These are phyloP conservation scores for Nicator chloris DNA, from an alignment of 2,113 vertebrate genomes.

Conservation along the genomic window DNA sequence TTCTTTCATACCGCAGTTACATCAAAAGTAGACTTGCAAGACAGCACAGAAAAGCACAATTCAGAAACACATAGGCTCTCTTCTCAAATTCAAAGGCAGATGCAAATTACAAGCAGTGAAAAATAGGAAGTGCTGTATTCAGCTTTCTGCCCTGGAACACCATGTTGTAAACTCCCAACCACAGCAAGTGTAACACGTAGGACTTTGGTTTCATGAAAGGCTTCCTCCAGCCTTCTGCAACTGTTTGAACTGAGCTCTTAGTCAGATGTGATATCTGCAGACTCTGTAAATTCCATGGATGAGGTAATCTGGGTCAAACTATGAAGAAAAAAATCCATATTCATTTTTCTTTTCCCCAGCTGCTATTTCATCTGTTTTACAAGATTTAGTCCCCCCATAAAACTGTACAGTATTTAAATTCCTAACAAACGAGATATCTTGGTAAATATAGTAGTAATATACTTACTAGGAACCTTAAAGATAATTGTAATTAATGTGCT, in stretches of 20 bases:
- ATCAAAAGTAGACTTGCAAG: not conserved
- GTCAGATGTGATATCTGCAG: not conserved
- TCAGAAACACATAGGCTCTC: not conserved
- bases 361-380: not conserved
- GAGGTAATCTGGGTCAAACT: not conserved
- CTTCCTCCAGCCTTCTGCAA: not conserved
- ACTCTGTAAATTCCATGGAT: not conserved
- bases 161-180: not conserved
- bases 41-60: not conserved
- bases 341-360: not conserved
- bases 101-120: not conserved
- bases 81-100: not conserved
- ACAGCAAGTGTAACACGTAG: not conserved
- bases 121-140: constrained; percentile 4
- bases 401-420: not conserved
- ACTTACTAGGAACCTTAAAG: not conserved
- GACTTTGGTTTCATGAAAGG: not conserved
- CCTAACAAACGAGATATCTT: not conserved
- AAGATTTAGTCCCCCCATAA: not conserved
- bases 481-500: not conserved
- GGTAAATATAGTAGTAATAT: not conserved
- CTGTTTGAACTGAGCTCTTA: not conserved
- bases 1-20: not conserved
- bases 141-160: constrained; percentile 30
- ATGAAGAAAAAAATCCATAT: not conserved